phyloP scores from a whole-genome alignment of 2,113 vertebrate species.

The Dipodomys ordii region DNA sequence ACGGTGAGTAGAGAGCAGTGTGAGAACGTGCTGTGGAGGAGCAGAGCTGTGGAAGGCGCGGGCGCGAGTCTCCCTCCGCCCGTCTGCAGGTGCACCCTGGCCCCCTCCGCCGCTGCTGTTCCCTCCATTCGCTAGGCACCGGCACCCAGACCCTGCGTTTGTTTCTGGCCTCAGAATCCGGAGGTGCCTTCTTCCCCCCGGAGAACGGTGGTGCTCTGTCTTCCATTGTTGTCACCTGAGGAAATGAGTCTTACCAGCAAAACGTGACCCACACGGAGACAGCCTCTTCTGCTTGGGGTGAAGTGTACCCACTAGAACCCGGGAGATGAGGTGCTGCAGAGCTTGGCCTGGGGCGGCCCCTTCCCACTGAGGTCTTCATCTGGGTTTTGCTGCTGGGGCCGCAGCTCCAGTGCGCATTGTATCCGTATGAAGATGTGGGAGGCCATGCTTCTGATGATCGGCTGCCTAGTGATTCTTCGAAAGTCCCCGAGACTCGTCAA shows the following conservation, averaged over 20 bases:
- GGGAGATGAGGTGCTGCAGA: not conserved
- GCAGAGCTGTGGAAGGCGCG: not conserved
- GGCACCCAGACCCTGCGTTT: not conserved
- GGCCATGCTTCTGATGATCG: not conserved
- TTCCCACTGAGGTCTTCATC: not conserved
- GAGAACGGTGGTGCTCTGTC: not conserved
- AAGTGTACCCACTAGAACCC: not conserved
- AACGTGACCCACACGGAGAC: accelerated
- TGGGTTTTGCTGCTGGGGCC: too few relatives aligned
- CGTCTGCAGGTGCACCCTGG: slow-evolving; percentile 67
- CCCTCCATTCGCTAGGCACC: not conserved
- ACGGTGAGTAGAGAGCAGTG: not conserved
- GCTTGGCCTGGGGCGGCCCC: not conserved
- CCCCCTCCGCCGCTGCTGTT: slow-evolving; percentile 54
- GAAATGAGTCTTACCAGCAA: not conserved
- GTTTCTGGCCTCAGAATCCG: slow-evolving; percentile 36
- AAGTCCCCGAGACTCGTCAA: slow-evolving; percentile 13
- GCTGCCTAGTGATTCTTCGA: not conserved
- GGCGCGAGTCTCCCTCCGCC: not conserved
- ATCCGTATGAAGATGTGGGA: not conserved
- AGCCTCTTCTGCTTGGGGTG: not conserved
- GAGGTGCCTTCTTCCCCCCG: not conserved
- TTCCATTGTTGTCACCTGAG: not conserved
- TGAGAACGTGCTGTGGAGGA: not conserved
- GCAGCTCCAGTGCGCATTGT: not conserved